A percentile compares a stretch with the other conserved stretches of the same genome.
Evolutionary conservation across 2,888 invertebrate genomes (phyloP).

Genomic region (Brachylomia viminalis): DNA sequence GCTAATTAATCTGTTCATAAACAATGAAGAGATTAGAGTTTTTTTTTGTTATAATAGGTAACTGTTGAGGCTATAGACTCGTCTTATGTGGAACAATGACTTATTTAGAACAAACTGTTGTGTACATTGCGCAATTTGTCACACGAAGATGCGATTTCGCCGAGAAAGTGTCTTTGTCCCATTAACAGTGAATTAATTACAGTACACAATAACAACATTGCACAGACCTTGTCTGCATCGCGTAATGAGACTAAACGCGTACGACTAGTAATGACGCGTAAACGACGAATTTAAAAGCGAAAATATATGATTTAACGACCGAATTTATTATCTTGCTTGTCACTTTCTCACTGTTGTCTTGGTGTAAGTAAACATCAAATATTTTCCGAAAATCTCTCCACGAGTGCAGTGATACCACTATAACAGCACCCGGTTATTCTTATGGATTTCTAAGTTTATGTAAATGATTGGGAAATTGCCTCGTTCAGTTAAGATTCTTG

Average conservation of each 20-base stretch:
- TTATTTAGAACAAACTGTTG: conserved; percentile 76
- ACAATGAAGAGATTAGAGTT: conserved; percentile 80
- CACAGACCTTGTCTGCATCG: conserved; percentile 60
- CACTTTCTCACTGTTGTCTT: conserved; percentile 81
- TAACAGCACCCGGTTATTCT: neutral
- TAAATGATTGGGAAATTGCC: conserved; percentile 41
- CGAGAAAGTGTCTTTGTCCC: conserved; percentile 80
- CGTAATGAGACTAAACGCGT: conserved; percentile 67
- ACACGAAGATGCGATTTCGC: conserved; percentile 76
- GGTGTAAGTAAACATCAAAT: conserved; percentile 40
- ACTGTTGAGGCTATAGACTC: conserved; percentile 52
- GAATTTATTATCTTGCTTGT: conserved; percentile 63
- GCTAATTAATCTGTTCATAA: conserved; percentile 79
- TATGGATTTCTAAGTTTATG: conserved; percentile 10
- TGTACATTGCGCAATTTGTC: conserved; percentile 79
- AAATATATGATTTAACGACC: conserved; percentile 61
- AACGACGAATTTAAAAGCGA: conserved; percentile 61
- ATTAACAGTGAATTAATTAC: conserved; percentile 74
- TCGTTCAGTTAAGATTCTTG: conserved; percentile 49
- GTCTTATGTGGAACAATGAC: conserved; percentile 73
- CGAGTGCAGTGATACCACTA: neutral
- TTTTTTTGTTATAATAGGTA: conserved; percentile 72
- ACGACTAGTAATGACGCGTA: too few species aligned
- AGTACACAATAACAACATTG: conserved; percentile 71
- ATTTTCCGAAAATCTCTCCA: conserved; percentile 35